Evolutionary conservation across 2,888 invertebrate genomes (phyloP).

Genomic region (Drosophila fulvimacula): DNA sequence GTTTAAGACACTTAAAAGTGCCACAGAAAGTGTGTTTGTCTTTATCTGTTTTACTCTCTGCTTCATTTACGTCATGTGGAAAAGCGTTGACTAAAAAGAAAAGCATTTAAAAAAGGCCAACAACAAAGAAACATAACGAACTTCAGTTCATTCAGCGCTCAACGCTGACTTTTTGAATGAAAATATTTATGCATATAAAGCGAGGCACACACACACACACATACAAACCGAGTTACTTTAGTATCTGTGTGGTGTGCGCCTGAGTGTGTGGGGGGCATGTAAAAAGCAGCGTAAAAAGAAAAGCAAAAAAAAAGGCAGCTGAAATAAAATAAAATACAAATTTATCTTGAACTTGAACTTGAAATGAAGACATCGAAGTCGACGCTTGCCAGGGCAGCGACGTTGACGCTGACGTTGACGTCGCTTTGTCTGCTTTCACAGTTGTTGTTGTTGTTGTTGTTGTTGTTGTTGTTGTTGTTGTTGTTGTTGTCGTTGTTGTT

Average conservation of each 20-base stretch:
- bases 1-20: background rate
- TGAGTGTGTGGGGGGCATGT: slow-evolving; percentile 53
- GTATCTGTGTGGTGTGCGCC: background rate
- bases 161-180: slow-evolving; percentile 60
- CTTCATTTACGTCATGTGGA: slow-evolving; percentile 24
- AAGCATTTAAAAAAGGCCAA: slow-evolving; percentile 24
- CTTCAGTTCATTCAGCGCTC: slow-evolving; percentile 39
- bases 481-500: slow-evolving; percentile 28
- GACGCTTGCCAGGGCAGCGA: slow-evolving; percentile 4
- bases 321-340: slow-evolving; percentile 74
- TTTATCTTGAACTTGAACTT: slow-evolving; percentile 84
- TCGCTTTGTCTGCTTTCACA: slow-evolving; percentile 34
- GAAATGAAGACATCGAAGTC: slow-evolving; percentile 60
- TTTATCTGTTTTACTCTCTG: background rate
- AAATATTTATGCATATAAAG: slow-evolving; percentile 77
- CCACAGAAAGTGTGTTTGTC: slow-evolving; percentile 2
- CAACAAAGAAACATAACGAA: slow-evolving; percentile 6
- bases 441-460: slow-evolving; percentile 30
- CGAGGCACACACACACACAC: slow-evolving; percentile 29
- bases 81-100: slow-evolving; percentile 29
- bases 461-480: slow-evolving; percentile 31
- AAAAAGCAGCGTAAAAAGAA: slow-evolving; percentile 61
- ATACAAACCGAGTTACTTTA: slow-evolving; percentile 20
- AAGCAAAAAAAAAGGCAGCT: slow-evolving; percentile 62
- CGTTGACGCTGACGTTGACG: slow-evolving; percentile 4